A percentile compares a stretch with the other conserved stretches of the same genome.
Evolutionary conservation across 1,140 invertebrate species (phyloP).

Genomic region (Brachionus koreanus): DNA sequence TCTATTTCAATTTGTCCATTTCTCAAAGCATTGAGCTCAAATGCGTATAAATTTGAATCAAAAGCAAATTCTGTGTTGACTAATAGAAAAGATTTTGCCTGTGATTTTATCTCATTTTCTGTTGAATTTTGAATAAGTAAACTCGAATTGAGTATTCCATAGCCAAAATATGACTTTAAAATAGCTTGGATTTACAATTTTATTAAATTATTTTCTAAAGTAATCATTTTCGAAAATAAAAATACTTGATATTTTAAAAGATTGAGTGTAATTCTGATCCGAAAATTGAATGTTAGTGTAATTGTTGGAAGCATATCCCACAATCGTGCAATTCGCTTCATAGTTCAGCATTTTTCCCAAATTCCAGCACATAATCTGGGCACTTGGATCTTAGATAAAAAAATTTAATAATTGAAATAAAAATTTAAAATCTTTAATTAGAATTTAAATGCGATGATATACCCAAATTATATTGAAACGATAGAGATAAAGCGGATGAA

Average conservation of each 20-base stretch:
- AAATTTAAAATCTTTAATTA: too few relatives aligned
- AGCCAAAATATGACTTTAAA: neutral
- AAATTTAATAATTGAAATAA: neutral
- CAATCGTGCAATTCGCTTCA: neutral
- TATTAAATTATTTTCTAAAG: too few relatives aligned
- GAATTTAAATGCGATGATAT: too few relatives aligned
- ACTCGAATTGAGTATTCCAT: neutral
- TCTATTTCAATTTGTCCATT: neutral
- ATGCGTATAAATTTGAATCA: neutral
- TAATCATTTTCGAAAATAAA: neutral
- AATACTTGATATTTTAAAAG: neutral
- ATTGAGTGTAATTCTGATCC: neutral
- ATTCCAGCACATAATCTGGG: neutral
- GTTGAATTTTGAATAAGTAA: neutral
- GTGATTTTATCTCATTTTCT: neutral
- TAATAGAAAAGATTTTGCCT: neutral
- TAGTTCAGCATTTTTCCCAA: neutral
- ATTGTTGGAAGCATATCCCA: neutral
- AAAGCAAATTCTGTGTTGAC: neutral
- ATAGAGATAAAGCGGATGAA: too few relatives aligned
- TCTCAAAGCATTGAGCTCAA: neutral
- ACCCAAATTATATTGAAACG: too few relatives aligned
- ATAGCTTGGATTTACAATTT: too few relatives aligned
- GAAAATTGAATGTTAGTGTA: neutral
- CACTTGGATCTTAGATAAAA: neutral